Evolutionary conservation across 1,140 invertebrate species (phyloP).

Genomic region (Samia ricini): DNA sequence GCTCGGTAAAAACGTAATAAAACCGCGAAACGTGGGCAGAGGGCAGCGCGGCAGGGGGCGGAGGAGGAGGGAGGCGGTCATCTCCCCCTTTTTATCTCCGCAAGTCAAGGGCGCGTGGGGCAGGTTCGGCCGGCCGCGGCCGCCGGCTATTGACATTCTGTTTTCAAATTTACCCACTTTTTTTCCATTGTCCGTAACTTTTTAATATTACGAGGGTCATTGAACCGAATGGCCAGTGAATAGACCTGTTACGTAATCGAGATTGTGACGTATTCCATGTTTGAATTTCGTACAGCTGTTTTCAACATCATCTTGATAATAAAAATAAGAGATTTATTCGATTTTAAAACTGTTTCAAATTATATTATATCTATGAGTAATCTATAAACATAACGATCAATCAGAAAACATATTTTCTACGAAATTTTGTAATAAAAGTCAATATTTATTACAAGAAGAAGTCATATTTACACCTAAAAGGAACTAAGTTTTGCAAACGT

Average conservation of each 20-base stretch:
- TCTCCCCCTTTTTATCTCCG: conserved; percentile 65
- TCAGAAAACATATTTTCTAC: too few relatives aligned
- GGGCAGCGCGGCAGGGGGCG: conserved; percentile 28
- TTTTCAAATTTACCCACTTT: conserved; percentile 73
- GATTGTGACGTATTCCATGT: conserved; percentile 24
- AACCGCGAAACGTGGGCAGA: conserved; percentile 37
- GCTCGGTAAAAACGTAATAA: conserved; percentile 42
- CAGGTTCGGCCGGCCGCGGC: conserved; percentile 70
- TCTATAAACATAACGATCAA: too few relatives aligned
- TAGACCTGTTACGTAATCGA: conserved; percentile 35
- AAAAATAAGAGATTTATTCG: not conserved
- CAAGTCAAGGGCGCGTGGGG: conserved; percentile 74
- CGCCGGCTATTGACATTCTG: conserved; percentile 74
- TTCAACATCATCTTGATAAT: too few relatives aligned
- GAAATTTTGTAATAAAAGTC: too few relatives aligned
- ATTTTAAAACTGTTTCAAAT: too few relatives aligned
- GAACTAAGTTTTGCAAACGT: too few relatives aligned
- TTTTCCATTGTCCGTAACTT: conserved; percentile 70
- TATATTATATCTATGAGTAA: too few relatives aligned
- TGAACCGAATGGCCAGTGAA: conserved; percentile 51
- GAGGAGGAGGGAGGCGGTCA: conserved; percentile 47
- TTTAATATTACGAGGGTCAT: conserved; percentile 62
- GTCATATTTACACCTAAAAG: too few relatives aligned
- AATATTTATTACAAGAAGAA: too few relatives aligned
- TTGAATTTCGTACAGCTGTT: conserved; percentile 8